Evolutionary conservation across 1,140 invertebrate species (phyloP).

Genomic region (Saxidomus purpurata): DNA sequence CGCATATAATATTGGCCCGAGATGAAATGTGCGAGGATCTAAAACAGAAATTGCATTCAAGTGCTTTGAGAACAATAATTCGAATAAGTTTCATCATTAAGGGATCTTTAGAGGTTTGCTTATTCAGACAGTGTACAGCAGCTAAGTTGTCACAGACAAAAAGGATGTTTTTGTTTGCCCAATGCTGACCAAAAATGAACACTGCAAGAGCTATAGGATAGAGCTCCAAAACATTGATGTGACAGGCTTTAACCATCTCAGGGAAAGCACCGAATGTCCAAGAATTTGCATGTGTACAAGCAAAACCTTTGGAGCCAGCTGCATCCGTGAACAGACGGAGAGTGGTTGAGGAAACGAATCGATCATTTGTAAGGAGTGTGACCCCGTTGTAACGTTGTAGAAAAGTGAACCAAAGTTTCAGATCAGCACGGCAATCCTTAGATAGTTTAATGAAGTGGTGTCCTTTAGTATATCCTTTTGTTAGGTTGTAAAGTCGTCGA

Average conservation of each 20-base stretch:
- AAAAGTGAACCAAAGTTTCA: background rate
- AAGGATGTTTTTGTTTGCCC: background rate
- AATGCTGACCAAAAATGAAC: background rate
- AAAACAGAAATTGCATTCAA: constrained; percentile 66
- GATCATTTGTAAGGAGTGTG: background rate
- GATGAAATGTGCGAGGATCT: constrained; percentile 58
- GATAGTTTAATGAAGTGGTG: background rate
- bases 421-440: constrained; percentile 4
- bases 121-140: background rate
- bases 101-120: constrained; percentile 1
- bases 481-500: background rate
- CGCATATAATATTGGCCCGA: constrained; percentile 56
- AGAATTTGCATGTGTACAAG: background rate
- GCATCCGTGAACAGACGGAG: constrained; percentile 34
- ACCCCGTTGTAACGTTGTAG: constrained; percentile 6
- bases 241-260: background rate
- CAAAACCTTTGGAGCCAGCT: constrained; percentile 5
- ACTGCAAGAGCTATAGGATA: no score
- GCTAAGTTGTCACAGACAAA: background rate
- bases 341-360: background rate
- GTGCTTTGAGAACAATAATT: background rate
- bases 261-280: constrained; percentile 8
- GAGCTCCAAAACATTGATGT: constrained; percentile 38
- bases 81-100: constrained; percentile 2
- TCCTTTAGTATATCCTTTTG: background rate